phyloP scores from a whole-genome alignment of 1,140 invertebrate genomes.

The Panagrolaimus sp. region DNA sequence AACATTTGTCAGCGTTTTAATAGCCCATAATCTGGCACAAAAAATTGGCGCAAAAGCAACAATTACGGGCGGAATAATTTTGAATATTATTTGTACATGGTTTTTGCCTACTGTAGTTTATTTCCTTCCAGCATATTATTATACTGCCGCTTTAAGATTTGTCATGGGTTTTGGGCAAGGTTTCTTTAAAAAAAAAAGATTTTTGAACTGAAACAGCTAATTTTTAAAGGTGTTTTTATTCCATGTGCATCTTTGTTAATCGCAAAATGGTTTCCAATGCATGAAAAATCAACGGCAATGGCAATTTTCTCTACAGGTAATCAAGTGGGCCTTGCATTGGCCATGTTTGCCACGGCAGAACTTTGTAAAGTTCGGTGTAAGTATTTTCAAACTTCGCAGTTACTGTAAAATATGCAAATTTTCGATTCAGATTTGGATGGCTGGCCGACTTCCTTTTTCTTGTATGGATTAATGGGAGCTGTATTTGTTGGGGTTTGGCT shows the following conservation, averaged over 20 bases:
- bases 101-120: not conserved
- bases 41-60: not conserved
- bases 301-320: conserved; percentile 13
- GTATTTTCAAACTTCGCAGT: too few relatives aligned
- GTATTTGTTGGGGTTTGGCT: conserved; percentile 5
- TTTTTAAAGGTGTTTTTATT: not conserved
- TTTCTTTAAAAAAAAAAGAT: too few relatives aligned
- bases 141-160: not conserved
- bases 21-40: conserved; percentile 1
- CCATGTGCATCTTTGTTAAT: not conserved
- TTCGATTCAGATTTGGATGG: not conserved
- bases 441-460: conserved; percentile 3
- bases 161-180: conserved; percentile 7
- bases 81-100: conserved; percentile 4
- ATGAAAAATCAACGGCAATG: conserved; percentile 21
- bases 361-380: not conserved
- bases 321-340: conserved; percentile 9
- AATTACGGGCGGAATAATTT: not conserved
- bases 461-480: conserved; percentile 6
- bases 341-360: conserved; percentile 10
- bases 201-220: too few relatives aligned
- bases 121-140: not conserved
- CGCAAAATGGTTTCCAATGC: conserved; percentile 19
- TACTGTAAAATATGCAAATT: too few relatives aligned
- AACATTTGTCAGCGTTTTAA: not conserved